Conservation (phyloP, 1,140 invertebrate species). For the Halesus radiatus region DNA sequence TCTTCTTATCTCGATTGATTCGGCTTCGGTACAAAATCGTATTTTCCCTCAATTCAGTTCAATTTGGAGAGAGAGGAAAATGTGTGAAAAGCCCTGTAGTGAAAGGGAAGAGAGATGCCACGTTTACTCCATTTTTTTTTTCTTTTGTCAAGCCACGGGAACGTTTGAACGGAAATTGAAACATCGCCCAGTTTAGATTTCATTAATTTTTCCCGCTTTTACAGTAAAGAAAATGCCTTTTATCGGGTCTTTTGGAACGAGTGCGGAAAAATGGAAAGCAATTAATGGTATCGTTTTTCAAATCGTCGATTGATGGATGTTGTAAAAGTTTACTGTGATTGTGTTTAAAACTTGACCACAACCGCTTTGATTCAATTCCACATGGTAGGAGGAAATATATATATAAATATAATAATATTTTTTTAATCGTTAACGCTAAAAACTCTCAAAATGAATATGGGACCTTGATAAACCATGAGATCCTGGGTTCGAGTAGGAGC, state of each 20-base stretch:
- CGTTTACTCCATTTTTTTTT: background rate
- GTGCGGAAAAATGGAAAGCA: too few species aligned
- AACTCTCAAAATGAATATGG: too few species aligned
- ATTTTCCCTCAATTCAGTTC: background rate
- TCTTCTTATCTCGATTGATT: background rate
- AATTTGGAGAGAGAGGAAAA: background rate
- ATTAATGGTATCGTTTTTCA: too few species aligned
- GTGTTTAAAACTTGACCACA: too few species aligned
- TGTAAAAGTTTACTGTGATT: too few species aligned
- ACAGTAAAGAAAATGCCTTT: background rate
- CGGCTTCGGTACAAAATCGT: background rate
- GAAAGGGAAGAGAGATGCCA: background rate
- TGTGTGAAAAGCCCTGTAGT: background rate
- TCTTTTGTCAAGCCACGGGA: constrained; percentile 1
- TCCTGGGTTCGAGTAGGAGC: too few species aligned
- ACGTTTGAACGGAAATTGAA: constrained; percentile 11
- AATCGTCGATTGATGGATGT: too few species aligned
- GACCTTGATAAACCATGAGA: too few species aligned
- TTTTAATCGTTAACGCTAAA: too few species aligned
- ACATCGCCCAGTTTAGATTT: constrained; percentile 3
- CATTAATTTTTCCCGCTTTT: background rate
- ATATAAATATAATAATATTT: too few species aligned
- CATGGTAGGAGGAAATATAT: too few species aligned
- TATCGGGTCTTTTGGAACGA: background rate
- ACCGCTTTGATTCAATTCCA: too few species aligned